Base-by-base conservation (phyloP, 2,797 vertebrate species). In the Melanotaenia maccullochi region DNA sequence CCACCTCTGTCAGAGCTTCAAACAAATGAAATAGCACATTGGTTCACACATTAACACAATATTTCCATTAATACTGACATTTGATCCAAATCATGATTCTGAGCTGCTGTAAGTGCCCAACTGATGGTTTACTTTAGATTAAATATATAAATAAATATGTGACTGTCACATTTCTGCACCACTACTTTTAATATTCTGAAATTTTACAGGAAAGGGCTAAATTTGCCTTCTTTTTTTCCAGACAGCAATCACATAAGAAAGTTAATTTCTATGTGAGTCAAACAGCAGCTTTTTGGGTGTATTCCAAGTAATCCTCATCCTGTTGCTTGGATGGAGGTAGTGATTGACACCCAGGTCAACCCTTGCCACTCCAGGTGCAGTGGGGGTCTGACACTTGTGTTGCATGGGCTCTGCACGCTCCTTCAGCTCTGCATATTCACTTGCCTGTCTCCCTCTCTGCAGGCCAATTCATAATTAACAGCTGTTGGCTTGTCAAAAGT, bases 401-500 rank as follows among this genome's bases (percentile, higher is more conserved):
- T 94, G 85, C 90, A 84, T 65, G 81, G 90, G 87, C 86, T 85
- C 92, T 73, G 76, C 55, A 76, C 81, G 73, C 90, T 91, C 80
- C 86, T 90, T 84, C 88, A 78, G 88, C 86, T 94, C 93, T 94
- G 93, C 94, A 94, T 94, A 95, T 94, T 94, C 94, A 94, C 95
- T 90, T 85, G 84, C 85, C 93, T 94, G 93, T 94, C 93, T 93
- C 90, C 93, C 94, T 91, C 94, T 93, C 94, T 89, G 93, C 91
- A 93, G 93, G 93, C 93, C 91, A 90, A 85, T 93, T 94, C 92
- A 95, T 94, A 95, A 95, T 94, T 94, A 95, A 94, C 95, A 95
- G 94, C 95, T 95, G 95, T 94, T 95, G 94, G 92, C 94, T 94
- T 95, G 95, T 95, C 95, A 95, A 91, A 87, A 90, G 90, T 87